These are phyloP conservation scores for Morone saxatilis DNA, from an alignment of 2,113 vertebrate genomes.

Conservation along the genomic window DNA sequence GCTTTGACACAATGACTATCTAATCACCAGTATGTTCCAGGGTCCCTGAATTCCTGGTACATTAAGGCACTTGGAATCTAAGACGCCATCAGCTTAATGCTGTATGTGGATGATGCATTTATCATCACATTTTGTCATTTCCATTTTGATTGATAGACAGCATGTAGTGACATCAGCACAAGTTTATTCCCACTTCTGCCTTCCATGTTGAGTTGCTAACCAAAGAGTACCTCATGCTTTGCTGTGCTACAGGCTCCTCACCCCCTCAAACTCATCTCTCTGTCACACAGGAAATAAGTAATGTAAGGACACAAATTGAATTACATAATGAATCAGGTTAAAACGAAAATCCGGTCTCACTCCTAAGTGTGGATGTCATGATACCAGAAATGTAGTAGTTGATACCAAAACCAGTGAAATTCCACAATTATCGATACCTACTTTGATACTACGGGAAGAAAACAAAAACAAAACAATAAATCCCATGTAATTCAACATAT, in stretches of 20 bases:
- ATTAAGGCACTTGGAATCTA: neutral
- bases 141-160: neutral
- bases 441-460: too few relatives aligned
- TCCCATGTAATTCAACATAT: too few relatives aligned
- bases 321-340: too few relatives aligned
- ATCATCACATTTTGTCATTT: conserved; percentile 3
- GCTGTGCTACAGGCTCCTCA: neutral
- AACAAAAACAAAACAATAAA: too few relatives aligned
- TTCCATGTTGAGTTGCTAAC: neutral
- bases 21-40: neutral
- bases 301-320: too few relatives aligned
- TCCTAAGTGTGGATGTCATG: too few relatives aligned
- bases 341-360: too few relatives aligned
- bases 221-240: neutral
- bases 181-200: neutral
- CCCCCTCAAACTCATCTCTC: neutral
- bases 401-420: too few relatives aligned
- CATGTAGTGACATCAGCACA: neutral
- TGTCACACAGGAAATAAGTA: neutral
- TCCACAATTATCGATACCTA: too few relatives aligned
- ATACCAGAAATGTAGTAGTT: neutral
- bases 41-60: neutral
- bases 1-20: neutral
- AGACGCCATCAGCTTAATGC: neutral
- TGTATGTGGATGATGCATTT: neutral